Conservation (phyloP, 2,113 vertebrate genomes). For the Xenotilapia longispinis region DNA sequence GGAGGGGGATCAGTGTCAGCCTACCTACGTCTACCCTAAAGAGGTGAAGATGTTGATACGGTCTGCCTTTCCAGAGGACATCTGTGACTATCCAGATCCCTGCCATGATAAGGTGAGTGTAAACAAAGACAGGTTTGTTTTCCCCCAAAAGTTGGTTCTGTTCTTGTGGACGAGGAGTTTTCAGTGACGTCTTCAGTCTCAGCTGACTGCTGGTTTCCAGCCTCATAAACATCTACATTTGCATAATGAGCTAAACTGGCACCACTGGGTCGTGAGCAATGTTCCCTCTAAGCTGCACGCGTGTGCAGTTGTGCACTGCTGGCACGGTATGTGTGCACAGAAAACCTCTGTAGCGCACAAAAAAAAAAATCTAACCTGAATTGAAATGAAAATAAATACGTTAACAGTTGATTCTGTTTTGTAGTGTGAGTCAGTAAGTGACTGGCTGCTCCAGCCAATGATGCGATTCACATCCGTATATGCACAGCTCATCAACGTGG, state of each 20-base stretch:
- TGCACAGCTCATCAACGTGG: neutral
- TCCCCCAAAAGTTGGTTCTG: neutral
- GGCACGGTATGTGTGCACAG: neutral
- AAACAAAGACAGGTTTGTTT: neutral
- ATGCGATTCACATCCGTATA: neutral
- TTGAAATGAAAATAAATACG: neutral
- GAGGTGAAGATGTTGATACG: conserved; percentile 60
- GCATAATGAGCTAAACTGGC: neutral
- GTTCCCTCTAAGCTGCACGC: neutral
- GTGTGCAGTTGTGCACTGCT: fast-evolving
- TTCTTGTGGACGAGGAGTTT: neutral
- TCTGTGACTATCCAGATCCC: conserved; percentile 59
- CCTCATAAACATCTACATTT: neutral
- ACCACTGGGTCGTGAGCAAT: neutral
- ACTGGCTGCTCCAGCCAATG: neutral
- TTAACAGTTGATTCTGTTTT: neutral
- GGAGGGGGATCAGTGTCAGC: neutral
- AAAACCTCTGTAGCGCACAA: fast-evolving
- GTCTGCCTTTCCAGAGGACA: conserved; percentile 43
- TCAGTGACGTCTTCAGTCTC: neutral
- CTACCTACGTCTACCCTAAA: conserved; percentile 64
- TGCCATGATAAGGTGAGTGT: conserved; percentile 37
- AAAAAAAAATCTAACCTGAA: neutral
- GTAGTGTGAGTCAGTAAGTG: neutral
- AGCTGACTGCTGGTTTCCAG: neutral